Evolutionary conservation across 2,797 vertebrate species (phyloP).

Genomic region (Betta splendens): DNA sequence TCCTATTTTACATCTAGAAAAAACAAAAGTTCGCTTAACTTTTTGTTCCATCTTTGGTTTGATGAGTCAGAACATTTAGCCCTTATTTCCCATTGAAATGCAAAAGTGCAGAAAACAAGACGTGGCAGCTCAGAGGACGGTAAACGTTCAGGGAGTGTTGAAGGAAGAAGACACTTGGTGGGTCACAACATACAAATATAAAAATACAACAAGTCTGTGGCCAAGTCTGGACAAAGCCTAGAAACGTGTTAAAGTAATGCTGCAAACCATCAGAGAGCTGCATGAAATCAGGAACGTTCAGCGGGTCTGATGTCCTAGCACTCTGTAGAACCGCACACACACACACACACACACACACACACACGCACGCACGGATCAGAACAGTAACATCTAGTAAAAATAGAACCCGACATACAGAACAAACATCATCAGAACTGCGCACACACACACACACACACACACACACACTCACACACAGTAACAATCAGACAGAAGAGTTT

Average conservation of each 20-base stretch:
- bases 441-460: not conserved
- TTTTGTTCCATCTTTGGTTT: constrained; percentile 55
- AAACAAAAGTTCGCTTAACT: not conserved
- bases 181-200: constrained; percentile 9
- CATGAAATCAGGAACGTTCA: constrained; percentile 13
- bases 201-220: not conserved
- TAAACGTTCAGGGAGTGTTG: constrained; percentile 9
- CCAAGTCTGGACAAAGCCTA: too few relatives aligned
- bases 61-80: constrained; percentile 35
- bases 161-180: constrained; percentile 14
- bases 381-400: constrained; percentile 26
- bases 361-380: too few relatives aligned
- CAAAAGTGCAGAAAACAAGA: constrained; percentile 26
- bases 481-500: constrained; percentile 18
- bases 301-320: constrained; percentile 6
- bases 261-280: constrained; percentile 10
- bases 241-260: too few relatives aligned
- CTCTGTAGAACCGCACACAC: constrained; percentile 11
- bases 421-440: not conserved
- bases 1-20: not conserved
- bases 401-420: not conserved
- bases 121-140: constrained; percentile 2
- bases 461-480: constrained; percentile 16
- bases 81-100: constrained; percentile 45
- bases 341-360: constrained; percentile 9